A percentile compares a stretch with the other conserved stretches of the same genome.
Conservation (phyloP, 2,797 vertebrate genomes). For the Carapus acus region DNA sequence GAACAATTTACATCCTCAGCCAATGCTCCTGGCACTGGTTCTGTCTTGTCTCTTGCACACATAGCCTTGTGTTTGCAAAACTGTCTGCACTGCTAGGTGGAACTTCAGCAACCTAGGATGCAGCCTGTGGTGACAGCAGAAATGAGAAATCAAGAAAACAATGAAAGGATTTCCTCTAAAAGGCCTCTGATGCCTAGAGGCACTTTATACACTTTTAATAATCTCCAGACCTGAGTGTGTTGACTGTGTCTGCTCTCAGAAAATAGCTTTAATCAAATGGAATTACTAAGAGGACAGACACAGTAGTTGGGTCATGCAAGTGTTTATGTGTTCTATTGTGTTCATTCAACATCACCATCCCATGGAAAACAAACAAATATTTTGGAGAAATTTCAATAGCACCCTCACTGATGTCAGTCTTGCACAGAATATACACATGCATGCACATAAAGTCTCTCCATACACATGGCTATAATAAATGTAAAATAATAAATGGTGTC, state of each 20-base stretch:
- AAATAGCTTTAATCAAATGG: conserved; percentile 43
- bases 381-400: conserved; percentile 25
- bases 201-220: conserved; percentile 61
- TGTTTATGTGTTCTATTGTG: no score
- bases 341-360: conserved; percentile 19
- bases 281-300: conserved; percentile 40
- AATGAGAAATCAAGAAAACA: conserved; percentile 57
- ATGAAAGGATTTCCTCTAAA: conserved; percentile 63
- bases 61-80: no score
- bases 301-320: conserved; percentile 15
- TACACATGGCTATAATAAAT: no score
- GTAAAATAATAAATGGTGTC: no score
- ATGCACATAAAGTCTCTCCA: conserved; percentile 41
- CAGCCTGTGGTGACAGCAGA: conserved; percentile 32
- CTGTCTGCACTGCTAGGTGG: no score
- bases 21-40: no score
- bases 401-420: not conserved
- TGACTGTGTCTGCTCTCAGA: conserved; percentile 22
- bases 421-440: conserved; percentile 7
- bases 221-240: conserved; percentile 39
- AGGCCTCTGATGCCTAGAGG: conserved; percentile 71
- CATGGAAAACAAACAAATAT: conserved; percentile 20
- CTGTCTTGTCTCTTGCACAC: no score
- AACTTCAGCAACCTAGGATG: no score
- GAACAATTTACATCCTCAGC: no score